Evolutionary conservation across 2,113 vertebrate species (phyloP).

Genomic region (Poeciliopsis retropinna): DNA sequence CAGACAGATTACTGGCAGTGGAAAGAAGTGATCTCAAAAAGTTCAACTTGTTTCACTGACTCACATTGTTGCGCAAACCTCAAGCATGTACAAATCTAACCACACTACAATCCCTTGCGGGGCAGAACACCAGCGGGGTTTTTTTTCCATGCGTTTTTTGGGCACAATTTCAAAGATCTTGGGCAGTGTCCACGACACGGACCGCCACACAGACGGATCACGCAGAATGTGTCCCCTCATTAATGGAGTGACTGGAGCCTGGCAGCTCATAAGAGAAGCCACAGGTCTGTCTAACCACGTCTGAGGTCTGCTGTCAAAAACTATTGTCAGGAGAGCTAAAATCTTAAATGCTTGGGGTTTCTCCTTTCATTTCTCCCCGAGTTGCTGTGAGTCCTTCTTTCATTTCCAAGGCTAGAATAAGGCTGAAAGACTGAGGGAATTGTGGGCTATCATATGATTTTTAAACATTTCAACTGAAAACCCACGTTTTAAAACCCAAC

Average conservation of each 20-base stretch:
- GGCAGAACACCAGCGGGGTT: conserved; percentile 57
- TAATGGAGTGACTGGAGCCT: conserved; percentile 67
- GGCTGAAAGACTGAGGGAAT: conserved; percentile 20
- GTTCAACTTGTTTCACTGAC: conserved; percentile 51
- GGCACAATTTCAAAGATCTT: conserved; percentile 69
- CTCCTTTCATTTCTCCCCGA: conserved; percentile 37
- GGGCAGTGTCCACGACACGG: conserved; percentile 75
- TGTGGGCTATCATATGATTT: conserved; percentile 34
- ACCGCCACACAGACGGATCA: conserved; percentile 69
- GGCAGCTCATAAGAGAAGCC: conserved; percentile 54
- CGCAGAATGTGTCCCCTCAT: conserved; percentile 72
- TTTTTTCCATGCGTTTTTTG: conserved; percentile 32
- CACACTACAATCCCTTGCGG: conserved; percentile 64
- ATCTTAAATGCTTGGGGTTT: conserved; percentile 41
- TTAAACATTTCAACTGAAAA: background rate
- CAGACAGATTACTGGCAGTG: conserved; percentile 46
- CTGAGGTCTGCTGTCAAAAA: conserved; percentile 67
- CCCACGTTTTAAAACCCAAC: background rate
- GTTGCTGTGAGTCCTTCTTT: conserved; percentile 37
- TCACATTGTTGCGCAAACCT: conserved; percentile 55
- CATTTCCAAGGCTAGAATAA: conserved; percentile 23
- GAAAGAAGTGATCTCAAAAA: conserved; percentile 47
- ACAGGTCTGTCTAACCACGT: conserved; percentile 52
- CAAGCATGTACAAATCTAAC: conserved; percentile 72
- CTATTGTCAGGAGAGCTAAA: conserved; percentile 55